These are phyloP conservation scores for Euphonia xanthogaster DNA, from an alignment of 2,797 vertebrate genomes.

Conservation along the genomic window DNA sequence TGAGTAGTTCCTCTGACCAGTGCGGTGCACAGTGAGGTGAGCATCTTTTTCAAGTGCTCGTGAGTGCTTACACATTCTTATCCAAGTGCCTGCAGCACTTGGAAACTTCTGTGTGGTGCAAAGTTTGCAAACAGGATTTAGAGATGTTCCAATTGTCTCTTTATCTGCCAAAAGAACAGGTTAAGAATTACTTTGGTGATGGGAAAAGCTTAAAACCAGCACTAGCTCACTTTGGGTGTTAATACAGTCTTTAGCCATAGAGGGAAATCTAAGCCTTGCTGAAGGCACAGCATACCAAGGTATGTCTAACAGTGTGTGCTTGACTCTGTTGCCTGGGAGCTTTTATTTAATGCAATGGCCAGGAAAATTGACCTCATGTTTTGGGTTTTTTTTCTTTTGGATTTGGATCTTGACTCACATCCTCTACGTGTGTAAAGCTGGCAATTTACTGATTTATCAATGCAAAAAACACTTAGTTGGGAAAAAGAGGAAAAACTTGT, in stretches of 20 bases:
- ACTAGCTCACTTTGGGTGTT: neutral
- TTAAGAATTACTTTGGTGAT: slow-evolving; percentile 3
- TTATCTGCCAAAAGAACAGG: neutral
- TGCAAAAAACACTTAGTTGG: slow-evolving; percentile 44
- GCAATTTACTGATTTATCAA: slow-evolving; percentile 56
- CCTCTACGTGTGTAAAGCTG: slow-evolving; percentile 45
- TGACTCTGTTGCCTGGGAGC: slow-evolving; percentile 42
- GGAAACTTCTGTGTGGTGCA: neutral
- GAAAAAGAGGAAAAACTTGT: slow-evolving; percentile 23
- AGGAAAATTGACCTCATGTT: slow-evolving; percentile 54
- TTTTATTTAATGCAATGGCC: slow-evolving; percentile 57
- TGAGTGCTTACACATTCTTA: neutral
- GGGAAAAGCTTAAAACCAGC: slow-evolving; percentile 38
- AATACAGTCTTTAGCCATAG: slow-evolving; percentile 2
- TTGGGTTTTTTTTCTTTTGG: neutral
- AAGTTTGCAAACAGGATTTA: neutral
- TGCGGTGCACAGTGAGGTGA: rapidly evolving
- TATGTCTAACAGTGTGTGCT: slow-evolving; percentile 28
- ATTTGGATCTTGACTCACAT: slow-evolving; percentile 24
- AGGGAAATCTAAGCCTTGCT: slow-evolving; percentile 52
- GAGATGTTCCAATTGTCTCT: neutral
- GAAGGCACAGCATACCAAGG: neutral
- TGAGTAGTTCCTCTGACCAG: neutral
- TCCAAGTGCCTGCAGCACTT: neutral
- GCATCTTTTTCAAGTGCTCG: neutral